Base-by-base conservation (phyloP, 2,888 invertebrate genomes). In the Pelosia muscerda region DNA sequence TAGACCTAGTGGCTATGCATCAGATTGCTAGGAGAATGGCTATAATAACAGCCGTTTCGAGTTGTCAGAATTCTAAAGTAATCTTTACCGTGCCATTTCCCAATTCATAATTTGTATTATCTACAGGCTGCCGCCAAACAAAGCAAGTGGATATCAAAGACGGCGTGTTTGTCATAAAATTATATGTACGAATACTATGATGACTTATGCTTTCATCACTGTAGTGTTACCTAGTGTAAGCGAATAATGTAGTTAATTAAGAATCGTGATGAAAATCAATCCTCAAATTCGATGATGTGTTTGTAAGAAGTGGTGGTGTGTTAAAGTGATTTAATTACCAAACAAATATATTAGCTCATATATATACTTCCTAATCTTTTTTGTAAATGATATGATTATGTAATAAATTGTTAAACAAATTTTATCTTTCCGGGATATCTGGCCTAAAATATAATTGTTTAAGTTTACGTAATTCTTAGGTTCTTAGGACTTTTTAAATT, bases 191-290 rank as follows among this genome's bases (percentile, higher is more conserved):
- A n/a, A n/a, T n/a, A n/a, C n/a, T 49, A 49, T 49, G n/a, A 49
- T 49, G n/a, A 49, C 49, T 49, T 9, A n/a, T 49, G n/a, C n/a
- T 57, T 57, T 57, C 57, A 2, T 57, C 28, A 57, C 28, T n/a
- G 19, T n/a, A 8, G 4, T 31, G 57, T 57, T 57, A 28, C 57
- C 19, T 57, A 28, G 19, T n/a, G 56, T 57, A n/a, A n/a, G n/a
- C n/a, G n/a, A n/a, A 28, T 28, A 57, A 57, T n/a, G 57, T 31
- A 6, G n/a, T 26, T 28, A n/a, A 57, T 57, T 57, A n/a, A 57
- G 10, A 31, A 26, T 10, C 57, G 19, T 57, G 57, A 57, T 57
- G 31, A 31, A 19, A 28, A 28, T 26, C 28, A 57, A 57, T 57
- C n/a, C 10, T 26, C 26, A 3, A 3, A 31, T 31, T 28, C 15